Percentiles rank a stretch among this genome's conserved stretches.
phyloP scores from a whole-genome alignment of 2,888 invertebrate species.

The Podotricha telesiphe region DNA sequence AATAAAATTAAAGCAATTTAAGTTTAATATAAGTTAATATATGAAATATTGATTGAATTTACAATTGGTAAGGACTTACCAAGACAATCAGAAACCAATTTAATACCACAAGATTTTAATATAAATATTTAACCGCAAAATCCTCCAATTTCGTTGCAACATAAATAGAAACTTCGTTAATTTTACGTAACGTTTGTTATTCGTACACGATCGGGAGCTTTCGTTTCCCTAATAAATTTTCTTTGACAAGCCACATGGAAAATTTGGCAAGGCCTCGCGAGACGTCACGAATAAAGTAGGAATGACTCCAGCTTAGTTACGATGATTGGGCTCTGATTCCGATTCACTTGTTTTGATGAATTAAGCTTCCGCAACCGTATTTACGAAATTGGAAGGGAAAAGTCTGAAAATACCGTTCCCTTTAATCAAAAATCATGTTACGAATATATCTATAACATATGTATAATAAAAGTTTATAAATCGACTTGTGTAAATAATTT shows the following conservation, averaged over 20 bases:
- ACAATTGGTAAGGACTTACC: background rate
- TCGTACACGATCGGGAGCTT: conserved; percentile 25
- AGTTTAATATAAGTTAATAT: background rate
- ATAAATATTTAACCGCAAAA: conserved; percentile 14
- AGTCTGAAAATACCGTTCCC: background rate
- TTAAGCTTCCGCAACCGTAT: conserved; percentile 27
- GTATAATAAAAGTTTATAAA: too few species aligned
- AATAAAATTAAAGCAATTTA: too few species aligned
- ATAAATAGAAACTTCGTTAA: conserved; percentile 29
- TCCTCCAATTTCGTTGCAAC: conserved; percentile 23
- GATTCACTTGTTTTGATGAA: conserved; percentile 33
- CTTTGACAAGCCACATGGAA: conserved; percentile 54
- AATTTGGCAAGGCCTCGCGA: conserved; percentile 42
- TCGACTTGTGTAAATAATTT: too few species aligned
- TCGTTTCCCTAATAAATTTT: conserved; percentile 38
- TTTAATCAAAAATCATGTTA: background rate
- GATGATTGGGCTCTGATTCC: conserved; percentile 44
- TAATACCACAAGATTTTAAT: conserved; percentile 6
- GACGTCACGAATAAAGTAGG: conserved; percentile 33
- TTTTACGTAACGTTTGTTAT: conserved; percentile 26
- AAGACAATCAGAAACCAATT: conserved; percentile 3
- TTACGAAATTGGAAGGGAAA: conserved; percentile 15
- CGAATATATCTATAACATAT: background rate
- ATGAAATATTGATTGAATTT: background rate
- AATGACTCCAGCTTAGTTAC: conserved; percentile 36